Percentiles rank a stretch among this genome's conserved stretches.
Evolutionary conservation across 1,140 invertebrate species (phyloP).

Genomic region (Semibalanus balanoides): DNA sequence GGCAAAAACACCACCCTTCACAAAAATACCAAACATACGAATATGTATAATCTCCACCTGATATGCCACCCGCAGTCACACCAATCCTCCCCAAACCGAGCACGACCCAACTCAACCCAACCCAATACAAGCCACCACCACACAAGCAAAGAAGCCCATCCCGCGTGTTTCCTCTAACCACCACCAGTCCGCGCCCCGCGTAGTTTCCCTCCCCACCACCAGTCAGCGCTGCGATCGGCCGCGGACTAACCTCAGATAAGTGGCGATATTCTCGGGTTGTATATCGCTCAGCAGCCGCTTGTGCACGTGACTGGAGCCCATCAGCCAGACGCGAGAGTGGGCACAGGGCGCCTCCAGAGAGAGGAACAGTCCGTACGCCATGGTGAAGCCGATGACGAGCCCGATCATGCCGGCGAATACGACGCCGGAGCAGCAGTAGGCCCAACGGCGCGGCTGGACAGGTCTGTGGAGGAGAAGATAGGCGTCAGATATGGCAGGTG

Average conservation of each 20-base stretch:
- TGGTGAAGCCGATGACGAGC: background rate
- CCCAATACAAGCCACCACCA: too few species aligned
- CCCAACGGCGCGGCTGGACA: background rate
- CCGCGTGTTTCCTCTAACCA: too few species aligned
- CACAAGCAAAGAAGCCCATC: too few species aligned
- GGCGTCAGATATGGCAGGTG: too few species aligned
- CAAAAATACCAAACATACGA: too few species aligned
- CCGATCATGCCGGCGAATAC: slow-evolving; percentile 1
- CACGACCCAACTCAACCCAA: too few species aligned
- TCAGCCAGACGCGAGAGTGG: background rate
- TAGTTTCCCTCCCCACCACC: background rate
- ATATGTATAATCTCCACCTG: too few species aligned
- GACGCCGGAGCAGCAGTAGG: background rate
- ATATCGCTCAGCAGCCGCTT: background rate
- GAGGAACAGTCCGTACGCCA: background rate
- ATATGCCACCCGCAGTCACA: too few species aligned
- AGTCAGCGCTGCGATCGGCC: background rate
- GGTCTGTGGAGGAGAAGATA: background rate
- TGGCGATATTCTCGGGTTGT: background rate
- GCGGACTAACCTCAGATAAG: background rate
- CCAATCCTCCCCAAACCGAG: too few species aligned
- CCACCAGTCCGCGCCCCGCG: background rate
- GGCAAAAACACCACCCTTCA: too few species aligned
- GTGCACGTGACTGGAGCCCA: background rate
- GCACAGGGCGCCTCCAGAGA: slow-evolving; percentile 3